A percentile compares a stretch with the other conserved stretches of the same genome.
phyloP scores from a whole-genome alignment of 1,140 invertebrate genomes.

The Anagrus nilaparvatae region DNA sequence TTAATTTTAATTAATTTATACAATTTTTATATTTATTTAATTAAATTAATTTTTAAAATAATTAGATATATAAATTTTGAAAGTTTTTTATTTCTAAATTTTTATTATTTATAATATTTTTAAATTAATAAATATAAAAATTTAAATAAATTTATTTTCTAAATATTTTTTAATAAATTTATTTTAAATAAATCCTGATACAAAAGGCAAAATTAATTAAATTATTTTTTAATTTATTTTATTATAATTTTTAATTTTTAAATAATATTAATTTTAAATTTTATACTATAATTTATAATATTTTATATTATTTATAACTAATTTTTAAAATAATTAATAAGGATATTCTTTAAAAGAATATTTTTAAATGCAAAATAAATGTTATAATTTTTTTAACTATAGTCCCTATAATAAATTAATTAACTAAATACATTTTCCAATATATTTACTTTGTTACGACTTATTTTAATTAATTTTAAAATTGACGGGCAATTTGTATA shows the following conservation, averaged over 20 bases:
- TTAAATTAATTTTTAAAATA: conserved; percentile 51
- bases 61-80: conserved; percentile 54
- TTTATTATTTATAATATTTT: conserved; percentile 46
- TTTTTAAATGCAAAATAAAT: conserved; percentile 46
- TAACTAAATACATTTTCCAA: conserved; percentile 54
- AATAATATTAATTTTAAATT: conserved; percentile 44
- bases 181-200: conserved; percentile 52
- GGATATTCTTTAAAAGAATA: conserved; percentile 18
- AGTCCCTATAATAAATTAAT: too few relatives aligned
- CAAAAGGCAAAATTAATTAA: conserved; percentile 50
- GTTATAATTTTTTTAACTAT: conserved; percentile 40
- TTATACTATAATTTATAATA: conserved; percentile 30
- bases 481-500: conserved; percentile 61
- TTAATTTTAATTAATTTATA: too few relatives aligned
- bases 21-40: too few relatives aligned
- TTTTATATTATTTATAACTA: conserved; percentile 23
- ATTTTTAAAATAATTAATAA: conserved; percentile 20
- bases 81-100: conserved; percentile 50
- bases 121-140: conserved; percentile 42
- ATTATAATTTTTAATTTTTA: conserved; percentile 37
- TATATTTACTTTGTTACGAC: conserved; percentile 64
- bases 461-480: conserved; percentile 49
- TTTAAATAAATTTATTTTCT: conserved; percentile 47
- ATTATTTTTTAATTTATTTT: conserved; percentile 35
- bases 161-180: conserved; percentile 37